phyloP scores from a whole-genome alignment of 2,797 vertebrate genomes.

The Hypotaenidia okinawae region DNA sequence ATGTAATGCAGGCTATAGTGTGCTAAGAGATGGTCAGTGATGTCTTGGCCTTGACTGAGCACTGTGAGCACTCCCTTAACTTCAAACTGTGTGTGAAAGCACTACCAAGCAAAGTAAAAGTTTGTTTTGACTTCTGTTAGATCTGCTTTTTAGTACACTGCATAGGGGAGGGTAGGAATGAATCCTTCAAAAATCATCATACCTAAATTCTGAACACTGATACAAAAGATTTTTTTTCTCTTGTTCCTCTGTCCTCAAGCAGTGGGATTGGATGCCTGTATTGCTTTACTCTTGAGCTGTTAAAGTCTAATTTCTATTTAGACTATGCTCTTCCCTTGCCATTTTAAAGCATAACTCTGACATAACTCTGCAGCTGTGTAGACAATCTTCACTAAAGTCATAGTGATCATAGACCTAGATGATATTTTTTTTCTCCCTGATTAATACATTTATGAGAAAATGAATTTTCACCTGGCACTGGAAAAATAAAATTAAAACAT shows the following conservation, averaged over 20 bases:
- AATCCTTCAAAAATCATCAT: not conserved
- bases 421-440: not conserved
- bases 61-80: not conserved
- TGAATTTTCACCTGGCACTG: not conserved
- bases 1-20: not conserved
- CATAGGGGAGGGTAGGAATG: fast-evolving
- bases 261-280: not conserved
- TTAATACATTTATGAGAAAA: not conserved
- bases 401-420: not conserved
- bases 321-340: not conserved
- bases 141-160: not conserved
- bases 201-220: not conserved
- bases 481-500: not conserved
- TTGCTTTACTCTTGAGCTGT: not conserved
- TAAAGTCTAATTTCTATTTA: not conserved
- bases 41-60: not conserved
- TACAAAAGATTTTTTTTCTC: not conserved
- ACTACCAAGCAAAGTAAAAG: not conserved
- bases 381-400: not conserved
- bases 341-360: not conserved
- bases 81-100: not conserved
- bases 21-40: not conserved
- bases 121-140: not conserved
- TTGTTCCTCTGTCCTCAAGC: not conserved
- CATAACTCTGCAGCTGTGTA: not conserved